Base-by-base conservation (phyloP, 2,113 vertebrate species). In the Epinephelus moara region DNA sequence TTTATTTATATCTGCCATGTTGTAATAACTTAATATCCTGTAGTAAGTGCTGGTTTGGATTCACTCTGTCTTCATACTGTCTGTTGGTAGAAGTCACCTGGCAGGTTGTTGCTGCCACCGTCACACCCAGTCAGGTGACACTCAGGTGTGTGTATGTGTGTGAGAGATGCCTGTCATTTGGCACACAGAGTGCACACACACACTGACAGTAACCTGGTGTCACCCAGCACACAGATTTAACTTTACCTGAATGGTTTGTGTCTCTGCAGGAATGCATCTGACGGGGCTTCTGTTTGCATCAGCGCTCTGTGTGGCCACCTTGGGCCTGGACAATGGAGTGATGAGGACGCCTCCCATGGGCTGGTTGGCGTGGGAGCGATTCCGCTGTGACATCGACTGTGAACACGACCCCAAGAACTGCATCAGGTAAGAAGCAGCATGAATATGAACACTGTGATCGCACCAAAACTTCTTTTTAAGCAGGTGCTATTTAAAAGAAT, bases 291-390 rank as follows among this genome's bases (percentile, higher is more conserved):
- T 89, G 14, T 81, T 93, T 5, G 64, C 88, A 19, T 85, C 94
- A 60, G 76, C 57, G 10, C 68, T 95, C 7, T 84, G 80, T 21
- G 37, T 33, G 78, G 75, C 33, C 42, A 85, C 90, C 66, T 87
- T 92, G 1, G 92, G 93, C 33, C 89, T 98, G 75, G 97, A 99
- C 73, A 99, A 99, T 10, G 98, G 98, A 15, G 88, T 97, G 71
- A 96, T 99, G 86, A 93, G 68, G 84, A 97, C 92, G 0, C 98
- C 98, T 12, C 97, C 97, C 4, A 99, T 99, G 98, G 98, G 98
- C 78, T 99, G 98, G 98, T 76, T 99, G 93, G 94, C 98, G 21
- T 99, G 98, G 98, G 98, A 99, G 70, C 95, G 98, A 6, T 99
- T 95, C 85, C 96, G 98, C 86, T 99, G 98, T 78, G 95, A 99